Base-by-base conservation (phyloP, 1,140 invertebrate genomes). In the Brachionus rubens region DNA sequence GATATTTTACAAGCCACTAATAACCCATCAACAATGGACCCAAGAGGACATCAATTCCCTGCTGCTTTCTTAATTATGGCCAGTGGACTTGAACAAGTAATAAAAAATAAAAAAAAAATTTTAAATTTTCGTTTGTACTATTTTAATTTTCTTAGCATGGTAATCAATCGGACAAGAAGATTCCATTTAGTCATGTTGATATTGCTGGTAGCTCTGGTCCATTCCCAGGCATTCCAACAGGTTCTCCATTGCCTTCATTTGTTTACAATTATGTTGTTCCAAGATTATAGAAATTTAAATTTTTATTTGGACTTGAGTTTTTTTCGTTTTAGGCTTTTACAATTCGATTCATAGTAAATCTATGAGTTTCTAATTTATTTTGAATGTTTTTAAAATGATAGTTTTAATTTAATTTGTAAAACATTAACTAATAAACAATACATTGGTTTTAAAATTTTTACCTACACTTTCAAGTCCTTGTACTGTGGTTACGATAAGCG, bases 51-150 rank as follows among this genome's bases (percentile, higher is more conserved):
- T 84, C 92, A 94, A 83, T 87, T 90, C 16, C 94, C 94, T 1
- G 90, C 90, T 3, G 94, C 92, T 0, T 98, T 98, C 81, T 85
- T 98, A 75, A 90, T 95, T 67, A 87, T 90, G 81, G 89, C 91
- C 3, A 91, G 92, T 1, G 93, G 92, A 2, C 83, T 98, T 26
- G 91, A 95, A 80, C 90, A 59, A 59, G 54, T 59, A 59, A 59
- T 16, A 12, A 10, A 9, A 26, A 2, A 26, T 28, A 36, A 30
- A 30, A 26, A 28, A 28, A 0, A 30, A 14, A 56, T 28, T 12
- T 12, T 4, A 36, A 36, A 36, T 36, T 9, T 36, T 9, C 9
- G 33, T 5, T 36, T 9, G 9, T 36, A 24, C 12, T 3, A 24
- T 3, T 52, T 26, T 52, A 52, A 7, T 40, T 59, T 54, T 30